Percentiles rank a stretch among this genome's conserved stretches.
Conservation (phyloP, 2,113 vertebrate genomes). For the Haliaeetus leucogaster region DNA sequence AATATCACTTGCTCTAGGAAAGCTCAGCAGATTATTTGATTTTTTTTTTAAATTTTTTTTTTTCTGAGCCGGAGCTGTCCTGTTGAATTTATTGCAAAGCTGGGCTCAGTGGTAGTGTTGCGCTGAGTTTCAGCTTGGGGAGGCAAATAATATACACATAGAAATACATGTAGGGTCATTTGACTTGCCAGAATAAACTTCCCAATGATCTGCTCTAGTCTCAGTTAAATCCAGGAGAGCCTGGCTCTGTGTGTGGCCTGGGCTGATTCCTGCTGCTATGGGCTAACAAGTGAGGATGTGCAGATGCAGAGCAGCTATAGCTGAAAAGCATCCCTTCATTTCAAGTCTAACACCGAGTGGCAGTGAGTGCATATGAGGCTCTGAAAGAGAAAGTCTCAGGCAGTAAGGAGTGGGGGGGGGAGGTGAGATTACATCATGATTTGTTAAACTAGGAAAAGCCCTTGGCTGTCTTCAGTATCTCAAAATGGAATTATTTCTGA, state of each 20-base stretch:
- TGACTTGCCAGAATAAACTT: background rate
- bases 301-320: background rate
- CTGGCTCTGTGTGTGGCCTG: background rate
- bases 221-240: background rate
- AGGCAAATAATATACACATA: background rate
- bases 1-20: background rate
- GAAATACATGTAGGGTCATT: background rate
- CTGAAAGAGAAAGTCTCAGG: background rate
- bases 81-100: background rate
- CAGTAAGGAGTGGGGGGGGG: background rate
- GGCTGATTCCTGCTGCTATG: background rate
- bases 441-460: background rate
- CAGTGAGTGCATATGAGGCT: background rate
- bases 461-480: background rate
- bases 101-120: accelerated
- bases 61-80: background rate
- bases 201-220: background rate
- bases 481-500: background rate
- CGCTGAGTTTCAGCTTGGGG: background rate
- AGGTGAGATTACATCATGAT: background rate
- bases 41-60: too few species aligned
- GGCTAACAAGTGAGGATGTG: background rate
- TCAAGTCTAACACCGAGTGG: accelerated
- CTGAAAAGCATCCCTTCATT: background rate
- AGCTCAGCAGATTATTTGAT: background rate